A percentile compares a stretch with the other conserved stretches of the same genome.
Conservation (phyloP, 2,888 invertebrate species). For the Agelastica alni region DNA sequence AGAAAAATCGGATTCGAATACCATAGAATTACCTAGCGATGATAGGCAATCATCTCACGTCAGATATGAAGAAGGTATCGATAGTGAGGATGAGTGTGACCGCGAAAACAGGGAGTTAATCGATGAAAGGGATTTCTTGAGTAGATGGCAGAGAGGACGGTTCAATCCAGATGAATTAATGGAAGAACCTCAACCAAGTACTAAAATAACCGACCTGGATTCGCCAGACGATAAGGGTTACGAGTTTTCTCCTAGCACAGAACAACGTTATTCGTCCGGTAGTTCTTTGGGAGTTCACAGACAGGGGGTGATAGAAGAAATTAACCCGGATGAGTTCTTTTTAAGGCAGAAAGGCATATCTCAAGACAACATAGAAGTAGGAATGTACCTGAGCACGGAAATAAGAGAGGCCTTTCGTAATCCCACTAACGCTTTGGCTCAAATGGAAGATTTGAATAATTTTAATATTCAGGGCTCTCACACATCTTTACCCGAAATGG, state of each 20-base stretch:
- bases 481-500: slow-evolving; percentile 51
- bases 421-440: slow-evolving; percentile 67
- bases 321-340: slow-evolving; percentile 87
- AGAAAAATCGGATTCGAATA: slow-evolving; percentile 36
- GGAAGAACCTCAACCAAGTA: slow-evolving; percentile 15
- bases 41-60: slow-evolving; percentile 44
- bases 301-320: slow-evolving; percentile 78
- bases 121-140: slow-evolving; percentile 47
- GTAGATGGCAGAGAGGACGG: slow-evolving; percentile 54
- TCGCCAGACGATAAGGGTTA: slow-evolving; percentile 35
- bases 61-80: slow-evolving; percentile 55
- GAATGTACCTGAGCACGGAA: slow-evolving; percentile 76
- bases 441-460: slow-evolving; percentile 58
- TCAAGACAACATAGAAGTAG: slow-evolving; percentile 79
- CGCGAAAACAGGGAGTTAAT: slow-evolving; percentile 63
- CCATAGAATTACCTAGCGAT: slow-evolving; percentile 37
- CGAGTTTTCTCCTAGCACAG: slow-evolving; percentile 24
- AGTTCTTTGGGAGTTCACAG: slow-evolving; percentile 63
- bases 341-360: slow-evolving; percentile 81
- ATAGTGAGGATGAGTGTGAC: slow-evolving; percentile 59
- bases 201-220: slow-evolving; percentile 46
- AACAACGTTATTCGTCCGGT: slow-evolving; percentile 63
- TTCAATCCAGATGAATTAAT: slow-evolving; percentile 44
- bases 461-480: slow-evolving; percentile 43
- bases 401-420: slow-evolving; percentile 77